Conservation (phyloP, 2,113 vertebrate species). For the Phylloscopus trochiloides region DNA sequence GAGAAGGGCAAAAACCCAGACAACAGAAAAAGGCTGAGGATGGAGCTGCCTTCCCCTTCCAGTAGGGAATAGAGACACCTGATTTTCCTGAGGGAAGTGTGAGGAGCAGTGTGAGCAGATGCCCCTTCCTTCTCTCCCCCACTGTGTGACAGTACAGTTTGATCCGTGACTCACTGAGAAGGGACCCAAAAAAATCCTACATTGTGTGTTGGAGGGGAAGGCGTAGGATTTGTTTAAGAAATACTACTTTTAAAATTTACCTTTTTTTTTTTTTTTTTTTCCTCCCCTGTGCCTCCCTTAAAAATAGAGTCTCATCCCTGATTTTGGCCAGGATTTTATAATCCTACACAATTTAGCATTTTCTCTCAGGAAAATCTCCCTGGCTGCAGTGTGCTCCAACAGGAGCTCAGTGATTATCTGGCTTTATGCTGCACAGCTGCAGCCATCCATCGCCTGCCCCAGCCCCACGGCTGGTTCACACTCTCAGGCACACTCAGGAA, state of each 20-base stretch:
- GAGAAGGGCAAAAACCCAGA: too few relatives aligned
- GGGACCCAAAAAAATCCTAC: background rate
- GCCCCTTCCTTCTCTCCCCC: background rate
- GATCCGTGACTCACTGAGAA: slow-evolving; percentile 1
- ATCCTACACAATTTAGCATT: slow-evolving; percentile 66
- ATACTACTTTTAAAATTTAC: background rate
- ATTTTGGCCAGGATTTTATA: slow-evolving; percentile 66
- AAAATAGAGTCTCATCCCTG: slow-evolving; percentile 70
- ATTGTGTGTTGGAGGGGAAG: background rate
- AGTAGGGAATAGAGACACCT: background rate
- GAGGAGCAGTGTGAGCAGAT: slow-evolving; percentile 13
- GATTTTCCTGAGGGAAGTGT: background rate
- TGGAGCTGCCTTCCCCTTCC: background rate
- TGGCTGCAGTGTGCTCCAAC: slow-evolving; percentile 60
- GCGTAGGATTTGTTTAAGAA: slow-evolving; percentile 14
- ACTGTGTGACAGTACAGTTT: background rate
- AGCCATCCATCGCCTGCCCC: background rate
- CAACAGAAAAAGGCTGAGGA: background rate
- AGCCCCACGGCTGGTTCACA: background rate
- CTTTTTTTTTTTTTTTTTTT: background rate
- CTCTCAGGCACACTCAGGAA: background rate
- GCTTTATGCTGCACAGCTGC: slow-evolving; percentile 26
- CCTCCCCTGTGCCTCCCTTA: slow-evolving; percentile 37
- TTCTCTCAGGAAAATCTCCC: slow-evolving; percentile 69
- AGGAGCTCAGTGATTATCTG: slow-evolving; percentile 63